Base-by-base conservation (phyloP, 2,797 vertebrate genomes). In the Sebastes iracundus region DNA sequence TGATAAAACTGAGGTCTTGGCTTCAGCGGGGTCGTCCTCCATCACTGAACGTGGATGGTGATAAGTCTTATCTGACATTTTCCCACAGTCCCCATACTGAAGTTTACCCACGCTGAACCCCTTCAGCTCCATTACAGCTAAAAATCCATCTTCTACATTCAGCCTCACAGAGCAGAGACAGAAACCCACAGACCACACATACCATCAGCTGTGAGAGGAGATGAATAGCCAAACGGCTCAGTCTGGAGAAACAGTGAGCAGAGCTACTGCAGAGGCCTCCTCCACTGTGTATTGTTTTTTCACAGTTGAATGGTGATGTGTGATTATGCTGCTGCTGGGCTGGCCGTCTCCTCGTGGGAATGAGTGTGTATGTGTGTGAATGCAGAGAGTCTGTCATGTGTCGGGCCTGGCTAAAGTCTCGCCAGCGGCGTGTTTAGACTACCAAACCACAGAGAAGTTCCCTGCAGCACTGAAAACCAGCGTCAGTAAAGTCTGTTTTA, bases 81-180 rank as follows among this genome's bases (percentile, higher is more conserved):
- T 90, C 84, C 87, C 87, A 88, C 79, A 53, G 73, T 28, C 55
- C 42, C 25, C 5, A 18, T 2, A 20, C 59, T 30, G 25, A 61
- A 33, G 59, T 83, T 81, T 60, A 84, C 75, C 66, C 59, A 63
- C 12, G 1, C 53, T 75, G 66, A 81, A 82, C 46, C 73, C 56
- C 32, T 33, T 38, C 5, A 46, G 28, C 46, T 66, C 32, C 53
- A 32, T 62, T 72, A 58, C 60, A 49, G 35, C 72, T 59, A 25
- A 60, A 58, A 58, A 58, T 68, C 65, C 63, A 32, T 35, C 60
- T 28, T 82, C 83, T 82, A 74, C 58, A 46, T 75, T 62, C 13
- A 56, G 18, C 13, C 9, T 66, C 42, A 49, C 46, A 28, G 28
- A 18, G 56, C 7, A 60, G 25, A n/a, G 16, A 72, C 58, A 80